Evolutionary conservation across 2,113 vertebrate species (phyloP).

Genomic region (Osmerus eperlanus): DNA sequence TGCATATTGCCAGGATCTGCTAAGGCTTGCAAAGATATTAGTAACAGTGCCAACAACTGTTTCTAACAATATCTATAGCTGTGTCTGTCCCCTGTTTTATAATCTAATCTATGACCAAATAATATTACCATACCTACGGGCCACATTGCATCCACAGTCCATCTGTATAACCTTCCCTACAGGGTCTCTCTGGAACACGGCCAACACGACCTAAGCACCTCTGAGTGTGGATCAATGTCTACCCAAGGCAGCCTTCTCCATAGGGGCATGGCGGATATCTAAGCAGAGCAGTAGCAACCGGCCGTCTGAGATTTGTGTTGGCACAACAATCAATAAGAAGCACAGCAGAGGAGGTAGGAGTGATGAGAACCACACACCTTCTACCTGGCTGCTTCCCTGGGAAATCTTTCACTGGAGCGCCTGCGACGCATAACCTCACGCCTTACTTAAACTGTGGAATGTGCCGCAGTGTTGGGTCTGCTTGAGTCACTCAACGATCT

Average conservation of each 20-base stretch:
- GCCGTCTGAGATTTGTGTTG: conserved; percentile 1
- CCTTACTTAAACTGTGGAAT: background rate
- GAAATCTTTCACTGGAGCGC: background rate
- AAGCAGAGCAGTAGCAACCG: background rate
- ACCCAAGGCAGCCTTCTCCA: background rate
- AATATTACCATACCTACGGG: too few relatives aligned
- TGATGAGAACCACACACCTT: background rate
- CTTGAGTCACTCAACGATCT: background rate
- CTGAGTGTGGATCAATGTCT: background rate
- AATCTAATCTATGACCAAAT: too few relatives aligned
- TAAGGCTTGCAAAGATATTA: background rate
- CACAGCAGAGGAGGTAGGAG: background rate
- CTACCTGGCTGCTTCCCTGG: background rate
- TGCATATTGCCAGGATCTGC: conserved; percentile 28
- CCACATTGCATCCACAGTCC: too few relatives aligned
- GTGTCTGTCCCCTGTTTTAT: too few relatives aligned
- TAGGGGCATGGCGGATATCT: background rate
- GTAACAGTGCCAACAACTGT: background rate
- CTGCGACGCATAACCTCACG: background rate
- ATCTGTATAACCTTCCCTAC: too few relatives aligned
- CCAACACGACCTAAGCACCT: background rate
- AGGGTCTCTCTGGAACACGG: background rate
- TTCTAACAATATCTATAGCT: background rate
- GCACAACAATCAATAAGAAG: conserved; percentile 11
- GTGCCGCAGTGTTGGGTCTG: background rate